Base-by-base conservation (phyloP, 2,797 vertebrate species). In the Cephalopachus bancanus region DNA sequence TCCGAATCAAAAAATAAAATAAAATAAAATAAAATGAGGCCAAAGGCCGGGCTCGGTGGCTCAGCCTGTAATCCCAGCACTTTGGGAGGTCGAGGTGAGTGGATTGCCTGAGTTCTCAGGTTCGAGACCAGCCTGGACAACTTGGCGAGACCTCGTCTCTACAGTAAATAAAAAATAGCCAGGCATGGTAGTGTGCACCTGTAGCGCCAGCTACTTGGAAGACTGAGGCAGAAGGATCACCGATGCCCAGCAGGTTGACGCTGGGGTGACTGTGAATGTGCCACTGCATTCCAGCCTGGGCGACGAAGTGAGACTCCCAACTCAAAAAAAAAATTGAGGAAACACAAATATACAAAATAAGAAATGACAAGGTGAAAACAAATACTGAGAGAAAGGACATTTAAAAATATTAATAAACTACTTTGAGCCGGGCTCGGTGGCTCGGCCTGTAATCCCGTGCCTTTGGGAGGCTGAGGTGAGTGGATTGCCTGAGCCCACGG, bases 181-280 rank as follows among this genome's bases (percentile, higher is more conserved):
- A 3, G 72, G 44, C 7, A 0, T 74, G 37, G 72, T 49, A 24
- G 72, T 0, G 0, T 11, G 12, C 2, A 4, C 22, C 72, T 15
- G 33, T 74, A 26, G 24, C 49, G 22, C 22, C 71, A 74, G 71
- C 44, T 74, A 74, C 72, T 28, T 8, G 3, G 12, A 44, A 74
- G 44, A 12, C 12, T 49, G 11, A 74, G 72, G 30, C 7, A 8
- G 37, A 37, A 74, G 37, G 15, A 49, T 26, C 24, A 7, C 6
- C 7, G 49, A 24, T 49, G 44, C 37, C 72, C 1, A 1, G 44
- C 37, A 74, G 16, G 15, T n/a, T 6, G 65, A 69, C 15, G 30
- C n/a, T 69, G 7, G 15, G 16, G 44, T 49, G 72, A 74, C 72
- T 1, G 3, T 49, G 72, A 74, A n/a, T 4, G 8, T 0, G 3